Evolutionary conservation across 2,888 invertebrate genomes (phyloP).

Genomic region (Charanyca ferruginea): DNA sequence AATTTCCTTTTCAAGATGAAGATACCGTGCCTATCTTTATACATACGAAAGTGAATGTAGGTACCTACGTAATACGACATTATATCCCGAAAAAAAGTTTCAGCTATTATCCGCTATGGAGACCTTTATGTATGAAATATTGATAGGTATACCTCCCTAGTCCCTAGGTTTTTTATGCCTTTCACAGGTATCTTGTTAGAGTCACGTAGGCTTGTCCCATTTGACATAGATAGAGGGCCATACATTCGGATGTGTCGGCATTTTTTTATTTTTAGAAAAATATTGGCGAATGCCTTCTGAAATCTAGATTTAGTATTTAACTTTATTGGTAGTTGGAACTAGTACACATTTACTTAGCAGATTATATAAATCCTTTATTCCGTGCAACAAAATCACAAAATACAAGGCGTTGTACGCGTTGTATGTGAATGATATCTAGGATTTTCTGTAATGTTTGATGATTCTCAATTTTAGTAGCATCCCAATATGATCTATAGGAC

Average conservation of each 20-base stretch:
- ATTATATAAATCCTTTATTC: too few relatives aligned
- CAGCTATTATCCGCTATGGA: conserved; percentile 19
- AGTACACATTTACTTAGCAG: too few relatives aligned
- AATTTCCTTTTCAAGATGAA: too few relatives aligned
- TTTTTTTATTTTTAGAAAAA: background rate
- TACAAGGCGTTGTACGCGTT: too few relatives aligned
- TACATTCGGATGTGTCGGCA: background rate
- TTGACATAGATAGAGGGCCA: background rate
- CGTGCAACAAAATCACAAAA: too few relatives aligned
- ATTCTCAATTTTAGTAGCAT: too few relatives aligned
- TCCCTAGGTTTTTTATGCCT: conserved; percentile 18
- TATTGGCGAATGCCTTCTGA: background rate
- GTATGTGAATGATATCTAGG: too few relatives aligned
- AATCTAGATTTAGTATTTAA: background rate
- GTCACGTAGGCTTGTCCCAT: conserved; percentile 41
- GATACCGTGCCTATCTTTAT: too few relatives aligned
- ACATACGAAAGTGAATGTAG: too few relatives aligned
- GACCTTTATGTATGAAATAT: conserved; percentile 39
- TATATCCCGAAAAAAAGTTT: conserved; percentile 22
- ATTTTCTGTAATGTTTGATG: too few relatives aligned
- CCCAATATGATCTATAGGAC: too few relatives aligned
- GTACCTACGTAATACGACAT: background rate
- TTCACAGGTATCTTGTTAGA: conserved; percentile 14
- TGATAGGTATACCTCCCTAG: conserved; percentile 22
- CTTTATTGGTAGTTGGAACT: too few relatives aligned